Conservation (phyloP, 2,888 invertebrate species). For the Microctonus aethiopoides region DNA sequence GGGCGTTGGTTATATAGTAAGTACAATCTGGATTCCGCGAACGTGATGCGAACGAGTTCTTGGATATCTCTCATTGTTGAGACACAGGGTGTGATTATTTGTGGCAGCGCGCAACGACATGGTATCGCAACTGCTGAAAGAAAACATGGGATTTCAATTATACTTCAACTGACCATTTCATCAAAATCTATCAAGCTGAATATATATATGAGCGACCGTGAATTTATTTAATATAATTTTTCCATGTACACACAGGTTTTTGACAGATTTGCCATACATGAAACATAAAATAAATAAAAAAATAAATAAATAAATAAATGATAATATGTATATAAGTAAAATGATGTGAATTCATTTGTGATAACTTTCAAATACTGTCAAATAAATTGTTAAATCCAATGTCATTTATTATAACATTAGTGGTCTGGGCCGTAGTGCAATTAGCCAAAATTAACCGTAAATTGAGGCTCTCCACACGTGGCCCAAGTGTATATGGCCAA, state of each 20-base stretch:
- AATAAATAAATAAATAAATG: neutral
- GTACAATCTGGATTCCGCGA: constrained; percentile 46
- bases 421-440: constrained; percentile 14
- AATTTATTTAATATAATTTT: neutral
- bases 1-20: constrained; percentile 44
- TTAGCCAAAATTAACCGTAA: constrained; percentile 30
- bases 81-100: constrained; percentile 34
- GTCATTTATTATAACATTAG: constrained; percentile 11
- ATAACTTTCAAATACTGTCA: constrained; percentile 16
- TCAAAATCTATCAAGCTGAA: too few relatives aligned
- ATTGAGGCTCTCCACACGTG: constrained; percentile 24
- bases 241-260: too few relatives aligned
- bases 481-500: constrained; percentile 8
- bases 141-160: constrained; percentile 37
- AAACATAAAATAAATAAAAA: neutral
- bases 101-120: constrained; percentile 17
- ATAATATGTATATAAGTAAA: neutral
- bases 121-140: constrained; percentile 27
- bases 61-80: constrained; percentile 41
- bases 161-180: constrained; percentile 21
- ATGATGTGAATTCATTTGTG: neutral
- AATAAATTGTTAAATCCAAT: neutral
- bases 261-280: neutral
- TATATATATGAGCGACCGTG: neutral
- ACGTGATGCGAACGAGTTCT: constrained; percentile 51